Percentiles rank a stretch among this genome's conserved stretches.
These are phyloP conservation scores for Calycopis cecrops DNA, from an alignment of 1,140 invertebrate genomes.

Conservation along the genomic window DNA sequence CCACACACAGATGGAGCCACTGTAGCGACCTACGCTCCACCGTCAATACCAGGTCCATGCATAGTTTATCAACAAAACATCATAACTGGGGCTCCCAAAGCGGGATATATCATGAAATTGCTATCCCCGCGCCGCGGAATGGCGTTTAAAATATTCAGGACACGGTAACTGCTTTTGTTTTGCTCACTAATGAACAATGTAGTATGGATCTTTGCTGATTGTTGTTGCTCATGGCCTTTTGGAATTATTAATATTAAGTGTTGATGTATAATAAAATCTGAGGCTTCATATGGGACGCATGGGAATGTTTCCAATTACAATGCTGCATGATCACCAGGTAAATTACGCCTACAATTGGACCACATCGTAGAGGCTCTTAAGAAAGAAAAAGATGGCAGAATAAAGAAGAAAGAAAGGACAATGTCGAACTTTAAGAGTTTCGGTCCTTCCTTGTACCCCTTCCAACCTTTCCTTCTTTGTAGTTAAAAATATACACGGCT, in stretches of 20 bases:
- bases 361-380: no score
- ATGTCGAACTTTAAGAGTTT: no score
- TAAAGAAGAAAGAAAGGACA: no score
- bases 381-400: no score
- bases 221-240: conserved; percentile 12
- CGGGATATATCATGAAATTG: conserved; percentile 53
- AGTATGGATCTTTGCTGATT: conserved; percentile 21
- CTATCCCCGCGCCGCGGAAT: conserved; percentile 43
- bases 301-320: no score
- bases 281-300: no score
- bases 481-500: no score
- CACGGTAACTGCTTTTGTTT: conserved; percentile 59
- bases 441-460: no score
- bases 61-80: conserved; percentile 52
- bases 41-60: conserved; percentile 31
- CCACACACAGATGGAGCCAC: conserved; percentile 38
- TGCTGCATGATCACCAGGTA: no score
- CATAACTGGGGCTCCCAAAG: conserved; percentile 47
- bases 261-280: no score
- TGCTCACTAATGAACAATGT: conserved; percentile 50
- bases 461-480: no score
- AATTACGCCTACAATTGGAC: no score
- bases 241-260: not conserved
- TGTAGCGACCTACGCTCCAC: conserved; percentile 31
- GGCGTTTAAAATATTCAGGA: conserved; percentile 59